Evolutionary conservation across 2,113 vertebrate genomes (phyloP).

Genomic region (Larimichthys polyactis): DNA sequence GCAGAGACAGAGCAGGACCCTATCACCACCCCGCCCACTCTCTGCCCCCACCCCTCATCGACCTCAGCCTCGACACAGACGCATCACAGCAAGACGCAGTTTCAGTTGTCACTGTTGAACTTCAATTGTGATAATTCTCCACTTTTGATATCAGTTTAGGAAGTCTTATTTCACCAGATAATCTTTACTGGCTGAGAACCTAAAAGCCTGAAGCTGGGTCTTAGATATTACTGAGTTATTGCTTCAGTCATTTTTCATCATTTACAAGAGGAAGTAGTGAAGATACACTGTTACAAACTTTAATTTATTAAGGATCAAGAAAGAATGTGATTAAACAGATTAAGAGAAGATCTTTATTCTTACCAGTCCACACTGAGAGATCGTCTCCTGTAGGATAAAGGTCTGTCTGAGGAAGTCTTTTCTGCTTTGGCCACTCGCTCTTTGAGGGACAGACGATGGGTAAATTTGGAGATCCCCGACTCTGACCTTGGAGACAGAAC

Average conservation of each 20-base stretch:
- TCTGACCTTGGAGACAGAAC: slow-evolving; percentile 81
- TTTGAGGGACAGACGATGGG: slow-evolving; percentile 90
- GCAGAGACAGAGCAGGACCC: slow-evolving; percentile 65
- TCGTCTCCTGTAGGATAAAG: slow-evolving; percentile 86
- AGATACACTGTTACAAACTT: not conserved
- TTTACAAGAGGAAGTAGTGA: not conserved
- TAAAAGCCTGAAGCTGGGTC: not conserved
- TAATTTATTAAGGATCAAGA: not conserved
- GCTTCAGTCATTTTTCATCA: slow-evolving; percentile 16
- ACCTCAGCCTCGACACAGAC: slow-evolving; percentile 34
- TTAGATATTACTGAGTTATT: not conserved
- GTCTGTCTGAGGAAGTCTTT: slow-evolving; percentile 81
- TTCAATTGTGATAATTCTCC: not conserved
- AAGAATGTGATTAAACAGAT: not conserved
- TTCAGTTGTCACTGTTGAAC: slow-evolving; percentile 6
- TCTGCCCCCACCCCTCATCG: slow-evolving; percentile 41
- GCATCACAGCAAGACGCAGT: not conserved
- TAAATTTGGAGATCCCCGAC: slow-evolving; percentile 89
- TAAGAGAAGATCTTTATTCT: slow-evolving; percentile 51
- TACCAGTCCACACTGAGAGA: slow-evolving; percentile 94
- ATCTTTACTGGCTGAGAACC: not conserved
- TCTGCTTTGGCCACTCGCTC: slow-evolving; percentile 89
- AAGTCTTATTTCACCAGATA: not conserved
- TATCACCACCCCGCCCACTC: slow-evolving; percentile 55
- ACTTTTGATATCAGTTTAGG: not conserved